phyloP scores from a whole-genome alignment of 2,797 vertebrate species.

The Protosalanx chinensis region DNA sequence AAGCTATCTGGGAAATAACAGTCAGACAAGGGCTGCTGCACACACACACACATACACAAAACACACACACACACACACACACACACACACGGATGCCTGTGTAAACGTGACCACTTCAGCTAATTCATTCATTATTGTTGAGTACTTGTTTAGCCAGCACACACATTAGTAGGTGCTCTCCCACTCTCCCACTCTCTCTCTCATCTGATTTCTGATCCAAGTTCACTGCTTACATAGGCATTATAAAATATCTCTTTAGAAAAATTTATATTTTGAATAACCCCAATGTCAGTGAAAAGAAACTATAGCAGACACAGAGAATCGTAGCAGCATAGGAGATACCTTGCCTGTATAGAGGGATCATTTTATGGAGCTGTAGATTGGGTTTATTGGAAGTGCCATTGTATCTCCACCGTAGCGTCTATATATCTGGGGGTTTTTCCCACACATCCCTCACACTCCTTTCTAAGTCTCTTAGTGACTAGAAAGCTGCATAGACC shows the following conservation, averaged over 20 bases:
- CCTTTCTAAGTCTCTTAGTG: not conserved
- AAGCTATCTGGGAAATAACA: conserved; percentile 45
- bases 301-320: no score
- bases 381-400: not conserved
- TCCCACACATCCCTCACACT: not conserved
- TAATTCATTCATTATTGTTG: conserved; percentile 49
- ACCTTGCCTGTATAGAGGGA: no score
- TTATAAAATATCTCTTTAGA: not conserved
- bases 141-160: conserved; percentile 23
- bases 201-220: not conserved
- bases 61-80: conserved; percentile 5
- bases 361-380: not conserved
- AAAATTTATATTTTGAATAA: not conserved
- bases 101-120: conserved; percentile 45
- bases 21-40: conserved; percentile 1
- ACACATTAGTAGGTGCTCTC: conserved; percentile 16
- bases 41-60: conserved; percentile 8
- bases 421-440: not conserved
- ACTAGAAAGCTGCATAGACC: not conserved
- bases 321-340: no score
- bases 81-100: conserved; percentile 27
- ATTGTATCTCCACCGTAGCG: not conserved
- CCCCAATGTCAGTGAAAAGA: not conserved
- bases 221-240: not conserved
- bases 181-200: no score